Base-by-base conservation (phyloP, 2,888 invertebrate genomes). In the Cataglyphis cursor region DNA sequence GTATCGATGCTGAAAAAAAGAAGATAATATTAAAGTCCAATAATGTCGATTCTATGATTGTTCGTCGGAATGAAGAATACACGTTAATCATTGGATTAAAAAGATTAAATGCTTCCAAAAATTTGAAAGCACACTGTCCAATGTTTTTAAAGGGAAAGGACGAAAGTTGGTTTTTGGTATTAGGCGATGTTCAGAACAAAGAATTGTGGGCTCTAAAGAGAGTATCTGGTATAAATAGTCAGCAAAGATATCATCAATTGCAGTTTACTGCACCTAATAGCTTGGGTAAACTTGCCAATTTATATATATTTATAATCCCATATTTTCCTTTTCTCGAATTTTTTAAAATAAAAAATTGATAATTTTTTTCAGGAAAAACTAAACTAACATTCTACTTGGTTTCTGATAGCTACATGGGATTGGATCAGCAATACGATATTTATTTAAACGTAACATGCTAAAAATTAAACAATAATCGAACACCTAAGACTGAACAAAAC, bases 151-250 rank as follows among this genome's bases (percentile, higher is more conserved):
- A 99, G 94, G 97, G 97, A 54, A 99, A 99, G 95, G 98, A 98
- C 93, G 99, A 99, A 94, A 98, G 99, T 81, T 99, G 99, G 99
- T 97, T 99, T 95, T 93, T 99, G 1, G 96, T 98, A 0, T 95
- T 99, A 10, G 99, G 99, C 2, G 96, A 97, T 35, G 95, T 96
- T 31, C 96, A 97, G 75, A 95, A 95, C 0, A 96, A 96, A 35
- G 98, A 99, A 91, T 95, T 99, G 51, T 95, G 97, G 86, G 98
- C 98, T 0, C 95, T 99, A 92, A 99, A 98, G 94, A 95, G 99
- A 72, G 95, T 97, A 0, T 95, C 96, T 0, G 95, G 95, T 24
- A 89, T 97, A 8, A 96, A 95, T 59, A 96, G 96, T 24, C 94
- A 93, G 15, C 94, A 94, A 72, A 95, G 94, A 81, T 95, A 95